Conservation (phyloP, 2,113 vertebrate species). For the Pyrgilauda ruficollis region DNA sequence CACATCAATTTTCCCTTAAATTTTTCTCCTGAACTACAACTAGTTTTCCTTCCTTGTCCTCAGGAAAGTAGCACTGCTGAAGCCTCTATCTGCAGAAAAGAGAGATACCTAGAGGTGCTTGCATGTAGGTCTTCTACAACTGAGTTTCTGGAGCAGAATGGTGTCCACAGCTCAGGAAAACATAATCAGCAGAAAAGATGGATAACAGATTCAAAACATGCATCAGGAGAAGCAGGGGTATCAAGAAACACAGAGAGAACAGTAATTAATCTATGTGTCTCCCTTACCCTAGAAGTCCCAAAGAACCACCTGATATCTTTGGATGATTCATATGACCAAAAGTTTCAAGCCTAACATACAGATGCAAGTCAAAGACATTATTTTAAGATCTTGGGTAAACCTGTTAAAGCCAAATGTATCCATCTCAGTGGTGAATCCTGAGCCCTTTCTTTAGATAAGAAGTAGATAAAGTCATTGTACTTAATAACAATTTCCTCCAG, state of each 20-base stretch:
- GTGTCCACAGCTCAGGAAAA: background rate
- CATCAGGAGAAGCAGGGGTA: background rate
- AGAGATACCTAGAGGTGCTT: background rate
- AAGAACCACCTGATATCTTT: background rate
- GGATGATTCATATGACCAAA: background rate
- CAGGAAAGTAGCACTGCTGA: background rate
- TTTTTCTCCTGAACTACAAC: background rate
- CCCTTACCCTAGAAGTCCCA: background rate
- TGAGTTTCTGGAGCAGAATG: background rate
- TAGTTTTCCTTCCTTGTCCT: background rate
- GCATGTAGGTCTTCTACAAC: background rate
- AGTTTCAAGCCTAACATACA: background rate
- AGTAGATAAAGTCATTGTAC: background rate
- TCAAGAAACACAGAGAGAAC: background rate
- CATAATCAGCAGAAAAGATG: background rate
- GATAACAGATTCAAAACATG: background rate
- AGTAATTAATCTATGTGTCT: background rate
- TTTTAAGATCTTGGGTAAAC: background rate
- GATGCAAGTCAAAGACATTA: background rate
- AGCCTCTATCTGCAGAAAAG: background rate
- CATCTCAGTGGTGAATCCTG: background rate
- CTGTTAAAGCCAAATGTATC: background rate
- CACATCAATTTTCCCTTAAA: background rate
- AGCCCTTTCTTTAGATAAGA: background rate
- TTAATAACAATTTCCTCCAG: background rate